A percentile compares a stretch with the other conserved stretches of the same genome.
These are phyloP conservation scores for Helicoverpa assulta DNA, from an alignment of 2,888 invertebrate species.

Conservation along the genomic window DNA sequence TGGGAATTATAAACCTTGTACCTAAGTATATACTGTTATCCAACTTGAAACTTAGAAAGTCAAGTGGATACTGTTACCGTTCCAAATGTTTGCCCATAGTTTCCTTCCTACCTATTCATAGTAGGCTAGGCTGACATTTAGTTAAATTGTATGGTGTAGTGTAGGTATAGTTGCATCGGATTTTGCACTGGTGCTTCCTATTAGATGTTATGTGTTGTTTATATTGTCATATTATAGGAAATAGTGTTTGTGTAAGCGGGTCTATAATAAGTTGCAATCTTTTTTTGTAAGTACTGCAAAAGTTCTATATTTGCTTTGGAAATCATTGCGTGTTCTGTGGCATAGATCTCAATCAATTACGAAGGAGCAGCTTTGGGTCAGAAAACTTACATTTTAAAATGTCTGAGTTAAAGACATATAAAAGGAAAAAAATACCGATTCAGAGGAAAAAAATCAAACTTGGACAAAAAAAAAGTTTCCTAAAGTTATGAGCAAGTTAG, in stretches of 20 bases:
- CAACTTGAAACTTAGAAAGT: constrained; percentile 4
- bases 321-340: too few relatives aligned
- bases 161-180: constrained; percentile 33
- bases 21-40: background rate
- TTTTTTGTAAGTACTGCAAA: background rate
- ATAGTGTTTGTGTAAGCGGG: background rate
- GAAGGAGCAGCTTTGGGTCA: too few relatives aligned
- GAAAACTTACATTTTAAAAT: too few relatives aligned
- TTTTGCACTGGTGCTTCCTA: constrained; percentile 31
- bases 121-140: constrained; percentile 22
- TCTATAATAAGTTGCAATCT: background rate
- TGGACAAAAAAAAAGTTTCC: too few relatives aligned
- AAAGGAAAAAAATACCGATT: too few relatives aligned
- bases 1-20: too few relatives aligned
- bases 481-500: too few relatives aligned
- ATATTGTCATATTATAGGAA: constrained; percentile 23
- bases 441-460: too few relatives aligned
- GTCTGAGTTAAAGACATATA: too few relatives aligned
- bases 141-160: constrained; percentile 27
- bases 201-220: constrained; percentile 24
- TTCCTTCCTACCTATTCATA: constrained; percentile 32
- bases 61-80: constrained; percentile 12
- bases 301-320: too few relatives aligned
- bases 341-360: too few relatives aligned
- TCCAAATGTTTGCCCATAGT: constrained; percentile 10